Evolutionary conservation across 2,797 vertebrate species (phyloP), one percentile per base, ranked within the genome.

Genomic region (Odontamblyopus rebecca): DNA sequence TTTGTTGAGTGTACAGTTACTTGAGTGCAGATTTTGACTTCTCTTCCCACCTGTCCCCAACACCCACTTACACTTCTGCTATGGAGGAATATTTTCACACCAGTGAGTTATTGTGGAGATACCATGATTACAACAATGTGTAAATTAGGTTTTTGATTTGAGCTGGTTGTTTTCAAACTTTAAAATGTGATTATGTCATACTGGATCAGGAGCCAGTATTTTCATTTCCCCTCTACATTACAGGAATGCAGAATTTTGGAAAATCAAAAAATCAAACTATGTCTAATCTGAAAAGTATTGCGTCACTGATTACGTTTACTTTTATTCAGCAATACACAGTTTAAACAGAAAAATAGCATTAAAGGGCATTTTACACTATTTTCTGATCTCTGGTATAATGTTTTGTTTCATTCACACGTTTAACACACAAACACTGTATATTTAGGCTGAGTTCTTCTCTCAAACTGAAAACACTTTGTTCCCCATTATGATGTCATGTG

Each of bases 1-100:
- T 60, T 16, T 16, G 57, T 57, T 57, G 23, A 27, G 26, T 23
- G 13, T 26, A 18, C 11, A 57, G 56, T 65, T 27, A 66, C 26
- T 44, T 64, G 8, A 26, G 35, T 23, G 38, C 35, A 64, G 38
- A 64, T 44, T 64, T 41, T 13, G 63, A 65, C 63, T 64, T 13
- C 23, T n/a, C 15, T n/a, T 18, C 48, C 65, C 48, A 66, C 64
- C 26, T 30, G 26, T 50, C 48, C 23, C 26, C 29, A 29, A 18
- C 64, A 51, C 44, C 64, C 64, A 67, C 65, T 12, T 53, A 12
- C 48, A 32, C 48, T 53, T n/a, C 48, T 67, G 26, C 3, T 8
- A 32, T 29, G 18, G 15, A 6, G 16, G 44, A 51, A 26, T 53
- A 66, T 50, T 50, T 66, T 50, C 29, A 19, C 44, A 51, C 44